A percentile compares a stretch with the other conserved stretches of the same genome.
Evolutionary conservation across 1,140 invertebrate species (phyloP).

Genomic region (Eulimnadia texana): DNA sequence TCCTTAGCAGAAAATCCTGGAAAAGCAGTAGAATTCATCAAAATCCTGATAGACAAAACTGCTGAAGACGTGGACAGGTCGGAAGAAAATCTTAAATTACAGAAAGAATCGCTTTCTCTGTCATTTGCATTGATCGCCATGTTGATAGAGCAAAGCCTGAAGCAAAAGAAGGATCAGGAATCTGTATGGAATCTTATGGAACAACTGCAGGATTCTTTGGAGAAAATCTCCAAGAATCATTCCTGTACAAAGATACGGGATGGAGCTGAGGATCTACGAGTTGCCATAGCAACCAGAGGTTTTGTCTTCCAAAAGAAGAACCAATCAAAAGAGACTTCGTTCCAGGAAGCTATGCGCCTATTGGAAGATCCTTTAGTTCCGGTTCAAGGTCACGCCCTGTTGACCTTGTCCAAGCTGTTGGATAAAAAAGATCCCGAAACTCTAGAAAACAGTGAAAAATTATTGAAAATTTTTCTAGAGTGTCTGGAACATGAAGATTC

Average conservation of each 20-base stretch:
- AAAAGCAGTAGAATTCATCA: neutral
- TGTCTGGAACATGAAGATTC: constrained; percentile 63
- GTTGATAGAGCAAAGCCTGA: constrained; percentile 1
- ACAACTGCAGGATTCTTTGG: neutral
- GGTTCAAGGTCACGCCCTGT: constrained; percentile 59
- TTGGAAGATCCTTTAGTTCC: constrained; percentile 58
- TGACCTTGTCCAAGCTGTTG: constrained; percentile 54
- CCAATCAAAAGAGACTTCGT: constrained; percentile 20
- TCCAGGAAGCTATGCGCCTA: constrained; percentile 47
- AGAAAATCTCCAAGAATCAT: neutral
- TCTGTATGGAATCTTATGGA: neutral
- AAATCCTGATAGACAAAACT: neutral
- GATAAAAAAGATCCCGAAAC: constrained; percentile 44
- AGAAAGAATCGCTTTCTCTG: neutral
- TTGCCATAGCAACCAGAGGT: constrained; percentile 18
- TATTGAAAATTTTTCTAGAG: constrained; percentile 51
- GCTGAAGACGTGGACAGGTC: neutral
- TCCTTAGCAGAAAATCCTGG: constrained; percentile 1
- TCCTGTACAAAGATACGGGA: neutral
- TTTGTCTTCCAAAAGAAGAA: neutral
- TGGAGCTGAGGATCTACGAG: constrained; percentile 18
- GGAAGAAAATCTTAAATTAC: neutral
- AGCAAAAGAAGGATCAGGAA: neutral
- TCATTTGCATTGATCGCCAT: constrained; percentile 5
- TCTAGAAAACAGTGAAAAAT: constrained; percentile 43